Conservation (phyloP, 23 tunicate genomes). For the Clavelina lepadiformis region DNA sequence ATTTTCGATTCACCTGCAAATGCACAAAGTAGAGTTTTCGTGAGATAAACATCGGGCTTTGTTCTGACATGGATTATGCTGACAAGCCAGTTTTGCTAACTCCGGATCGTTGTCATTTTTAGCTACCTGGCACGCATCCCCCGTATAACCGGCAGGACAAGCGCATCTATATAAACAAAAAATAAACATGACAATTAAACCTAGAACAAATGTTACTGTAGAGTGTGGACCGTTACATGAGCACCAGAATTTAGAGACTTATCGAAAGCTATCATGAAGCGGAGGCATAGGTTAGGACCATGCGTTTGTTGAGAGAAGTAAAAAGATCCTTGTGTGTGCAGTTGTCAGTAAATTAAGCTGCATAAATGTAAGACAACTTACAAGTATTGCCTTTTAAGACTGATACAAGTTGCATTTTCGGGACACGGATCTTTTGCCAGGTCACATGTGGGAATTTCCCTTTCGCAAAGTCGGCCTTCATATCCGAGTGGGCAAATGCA, state of each 20-base stretch:
- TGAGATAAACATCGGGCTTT: constrained; percentile 52
- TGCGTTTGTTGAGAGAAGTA: no score
- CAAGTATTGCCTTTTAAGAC: constrained; percentile 46
- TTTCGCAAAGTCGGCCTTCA: constrained; percentile 38
- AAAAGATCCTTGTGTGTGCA: no score
- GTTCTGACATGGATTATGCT: constrained; percentile 48
- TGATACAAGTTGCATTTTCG: constrained; percentile 60
- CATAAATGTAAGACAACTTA: no score
- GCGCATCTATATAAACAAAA: constrained; percentile 54
- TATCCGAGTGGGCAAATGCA: constrained; percentile 48
- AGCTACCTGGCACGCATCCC: constrained; percentile 38
- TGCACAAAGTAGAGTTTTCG: constrained; percentile 37
- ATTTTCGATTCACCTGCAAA: constrained; percentile 43
- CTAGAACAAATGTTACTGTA: no score
- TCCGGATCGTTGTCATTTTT: constrained; percentile 38
- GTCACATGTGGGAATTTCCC: constrained; percentile 43
- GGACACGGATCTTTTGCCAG: constrained; percentile 52
- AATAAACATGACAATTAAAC: no score
- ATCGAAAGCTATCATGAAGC: no score
- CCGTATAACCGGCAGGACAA: constrained; percentile 67
- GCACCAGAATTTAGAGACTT: no score
- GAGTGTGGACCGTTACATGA: no score
- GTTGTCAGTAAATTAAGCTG: no score
- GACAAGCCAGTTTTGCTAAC: constrained; percentile 32
- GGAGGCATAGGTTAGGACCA: no score